Evolutionary conservation across 2,888 invertebrate genomes (phyloP), one percentile per base, ranked within the genome.

Genomic region (Geophilus truncorum): DNA sequence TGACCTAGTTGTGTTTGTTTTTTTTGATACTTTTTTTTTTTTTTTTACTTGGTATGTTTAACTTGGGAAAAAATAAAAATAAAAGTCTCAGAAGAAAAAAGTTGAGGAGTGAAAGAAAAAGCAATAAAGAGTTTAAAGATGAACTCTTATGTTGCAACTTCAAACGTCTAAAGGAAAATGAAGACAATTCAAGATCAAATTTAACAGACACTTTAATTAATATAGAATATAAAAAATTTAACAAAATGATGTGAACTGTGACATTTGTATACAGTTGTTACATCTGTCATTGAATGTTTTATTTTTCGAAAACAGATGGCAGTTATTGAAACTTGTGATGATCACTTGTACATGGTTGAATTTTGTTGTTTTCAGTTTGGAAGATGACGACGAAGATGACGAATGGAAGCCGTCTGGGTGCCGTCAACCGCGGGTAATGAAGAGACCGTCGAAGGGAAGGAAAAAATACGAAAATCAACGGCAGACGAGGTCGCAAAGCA

Each of bases 301-400:
- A n/a, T n/a, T n/a, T n/a, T n/a, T n/a, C n/a, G n/a, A n/a, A n/a
- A n/a, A n/a, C n/a, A n/a, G n/a, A n/a, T n/a, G n/a, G n/a, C n/a
- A n/a, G n/a, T n/a, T n/a, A n/a, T n/a, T n/a, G n/a, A n/a, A n/a
- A n/a, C n/a, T n/a, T n/a, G n/a, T n/a, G n/a, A n/a, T n/a, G n/a
- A n/a, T n/a, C n/a, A n/a, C n/a, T n/a, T n/a, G n/a, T n/a, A n/a
- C n/a, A n/a, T n/a, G n/a, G n/a, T n/a, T 75, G 9, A 10, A 30
- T 75, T 12, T 75, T 75, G 75, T n/a, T 75, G 75, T 75, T 75
- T 45, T 5, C 45, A 81, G 82, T 81, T 78, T 51, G 28, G 82
- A 81, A 18, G 82, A 82, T 28, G 82, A 82, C 34, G 82, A 82
- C 9, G 82, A 82, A 78, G 82, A 82, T 34, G 62, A 78, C 21